Conservation (phyloP, 2,113 vertebrate genomes). For the Entomyzon cyanotis region DNA sequence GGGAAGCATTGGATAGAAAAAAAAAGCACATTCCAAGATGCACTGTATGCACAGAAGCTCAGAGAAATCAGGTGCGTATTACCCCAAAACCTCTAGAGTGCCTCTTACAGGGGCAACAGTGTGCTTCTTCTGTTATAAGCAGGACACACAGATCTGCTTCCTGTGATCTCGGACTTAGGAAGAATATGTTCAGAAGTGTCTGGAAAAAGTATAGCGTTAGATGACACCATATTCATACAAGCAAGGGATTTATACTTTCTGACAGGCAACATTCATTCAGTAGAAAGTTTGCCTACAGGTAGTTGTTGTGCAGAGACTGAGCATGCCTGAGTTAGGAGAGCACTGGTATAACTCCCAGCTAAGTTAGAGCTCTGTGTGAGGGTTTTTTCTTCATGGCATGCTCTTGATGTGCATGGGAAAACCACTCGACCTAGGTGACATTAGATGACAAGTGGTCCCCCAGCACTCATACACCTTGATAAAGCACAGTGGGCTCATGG, state of each 20-base stretch:
- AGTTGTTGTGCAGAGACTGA: not conserved
- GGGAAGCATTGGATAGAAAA: not conserved
- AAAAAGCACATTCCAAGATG: not conserved
- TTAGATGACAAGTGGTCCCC: not conserved
- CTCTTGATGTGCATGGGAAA: not conserved
- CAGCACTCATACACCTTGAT: not conserved
- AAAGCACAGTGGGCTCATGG: not conserved
- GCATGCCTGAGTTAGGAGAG: not conserved
- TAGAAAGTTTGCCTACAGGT: not conserved
- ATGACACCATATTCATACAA: not conserved
- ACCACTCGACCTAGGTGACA: not conserved
- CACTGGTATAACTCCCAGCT: not conserved
- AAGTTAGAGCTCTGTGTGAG: not conserved
- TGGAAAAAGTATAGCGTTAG: not conserved
- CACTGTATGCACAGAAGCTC: not conserved
- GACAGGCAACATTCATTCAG: not conserved
- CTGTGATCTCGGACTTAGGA: not conserved
- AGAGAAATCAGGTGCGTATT: not conserved
- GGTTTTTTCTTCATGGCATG: not conserved
- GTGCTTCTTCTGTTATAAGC: not conserved
- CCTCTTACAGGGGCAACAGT: not conserved
- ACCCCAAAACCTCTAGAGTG: not conserved
- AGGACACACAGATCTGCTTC: not conserved
- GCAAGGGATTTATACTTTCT: not conserved
- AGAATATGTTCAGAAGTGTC: not conserved